These are phyloP conservation scores for Dasypogon diadema DNA, from an alignment of 2,888 invertebrate genomes.

Conservation along the genomic window DNA sequence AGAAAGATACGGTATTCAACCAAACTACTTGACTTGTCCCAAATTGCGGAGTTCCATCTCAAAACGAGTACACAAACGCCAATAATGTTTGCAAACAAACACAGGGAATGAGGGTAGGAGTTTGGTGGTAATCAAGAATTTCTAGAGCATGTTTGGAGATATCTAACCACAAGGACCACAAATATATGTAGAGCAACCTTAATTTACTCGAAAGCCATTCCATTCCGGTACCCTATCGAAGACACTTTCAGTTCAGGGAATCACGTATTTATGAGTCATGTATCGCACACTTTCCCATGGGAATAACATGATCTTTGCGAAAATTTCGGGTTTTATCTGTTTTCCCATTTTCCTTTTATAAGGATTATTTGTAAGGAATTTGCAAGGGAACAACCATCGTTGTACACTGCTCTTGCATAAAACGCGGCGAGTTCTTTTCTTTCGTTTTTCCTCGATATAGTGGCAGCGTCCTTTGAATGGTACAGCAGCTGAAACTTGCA, in stretches of 20 bases:
- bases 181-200: conserved; percentile 5
- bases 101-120: neutral
- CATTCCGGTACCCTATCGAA: neutral
- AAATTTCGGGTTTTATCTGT: neutral
- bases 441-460: neutral
- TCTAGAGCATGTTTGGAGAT: neutral
- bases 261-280: conserved; percentile 9
- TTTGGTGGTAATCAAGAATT: conserved; percentile 1
- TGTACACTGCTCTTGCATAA: neutral
- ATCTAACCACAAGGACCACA: conserved; percentile 2
- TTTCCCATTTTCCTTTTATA: neutral
- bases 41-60: conserved; percentile 9
- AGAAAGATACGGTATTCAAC: neutral
- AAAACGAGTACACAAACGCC: conserved; percentile 5
- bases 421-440: neutral
- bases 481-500: neutral
- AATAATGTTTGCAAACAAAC: conserved; percentile 16
- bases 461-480: neutral
- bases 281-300: neutral
- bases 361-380: neutral
- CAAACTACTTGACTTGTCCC: conserved; percentile 1
- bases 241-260: conserved; percentile 4
- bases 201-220: conserved; percentile 8
- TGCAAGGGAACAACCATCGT: neutral
- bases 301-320: neutral